Base-by-base conservation (phyloP, 2,888 invertebrate genomes). In the Chirona hameri region DNA sequence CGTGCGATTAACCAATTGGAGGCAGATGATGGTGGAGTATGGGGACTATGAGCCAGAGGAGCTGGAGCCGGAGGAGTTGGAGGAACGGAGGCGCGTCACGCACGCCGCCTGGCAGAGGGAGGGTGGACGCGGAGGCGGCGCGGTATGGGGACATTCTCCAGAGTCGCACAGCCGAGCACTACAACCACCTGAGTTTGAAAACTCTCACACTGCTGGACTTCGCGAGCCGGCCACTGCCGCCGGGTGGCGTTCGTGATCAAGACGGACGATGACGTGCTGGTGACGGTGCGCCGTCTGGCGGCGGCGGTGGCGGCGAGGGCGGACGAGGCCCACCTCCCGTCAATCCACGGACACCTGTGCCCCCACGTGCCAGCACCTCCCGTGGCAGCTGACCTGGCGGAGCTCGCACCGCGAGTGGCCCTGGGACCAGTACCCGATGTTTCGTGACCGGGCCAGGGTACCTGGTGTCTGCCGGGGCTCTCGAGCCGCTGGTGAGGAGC, bases 381-480 rank as follows among this genome's bases (percentile, higher is more conserved):
- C 85, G 86, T 86, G 10, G 82, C 83, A 39, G 87, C 87, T 15
- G 86, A 87, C 82, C 82, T 82, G 27, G 82, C 84, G 60, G 82
- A 81, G 52, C 76, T 79, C 80, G 83, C 83, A 48, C 48, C 48
- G 48, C 48, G 48, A 48, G 48, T 48, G 48, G 48, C 48, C 48
- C 9, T 48, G 48, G 15, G 46, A 46, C 2, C 79, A 24, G 46
- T 79, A 15, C 88, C 88, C 14, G 85, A 86, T 83, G 48, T 88
- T n/a, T 87, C 84, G 84, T 87, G 21, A 87, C 87, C 9, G 88
- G 88, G 0, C 87, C 87, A 14, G 87, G 85, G 18, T 88, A 88
- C 84, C 86, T 87, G 15, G 83, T 88, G 76, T 87, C 87, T 12
- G 83, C 85, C 31, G 85, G 86, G 31, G 85, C 87, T n/a, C 84